Percentiles rank a stretch among this genome's conserved stretches.
Conservation (phyloP, 2,113 vertebrate species). For the Phalacrocorax brasilianus region DNA sequence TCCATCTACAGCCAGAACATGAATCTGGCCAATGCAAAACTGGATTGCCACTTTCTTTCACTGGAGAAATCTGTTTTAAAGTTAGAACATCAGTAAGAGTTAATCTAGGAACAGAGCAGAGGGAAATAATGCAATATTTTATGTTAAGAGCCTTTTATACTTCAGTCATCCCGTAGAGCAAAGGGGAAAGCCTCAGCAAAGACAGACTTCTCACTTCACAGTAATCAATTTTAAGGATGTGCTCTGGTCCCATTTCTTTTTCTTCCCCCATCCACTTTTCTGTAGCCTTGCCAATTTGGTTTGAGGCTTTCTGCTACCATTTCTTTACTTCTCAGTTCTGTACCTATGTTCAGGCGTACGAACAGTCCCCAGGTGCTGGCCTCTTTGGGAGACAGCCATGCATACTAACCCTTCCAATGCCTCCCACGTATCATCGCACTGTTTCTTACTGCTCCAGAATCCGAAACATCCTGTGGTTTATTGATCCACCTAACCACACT, state of each 20-base stretch:
- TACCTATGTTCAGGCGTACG: background rate
- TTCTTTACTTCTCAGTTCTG: background rate
- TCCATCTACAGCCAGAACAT: background rate
- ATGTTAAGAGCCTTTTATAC: background rate
- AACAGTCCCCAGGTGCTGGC: background rate
- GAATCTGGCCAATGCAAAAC: background rate
- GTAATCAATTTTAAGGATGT: background rate
- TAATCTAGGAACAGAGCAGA: background rate
- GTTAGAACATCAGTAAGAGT: background rate
- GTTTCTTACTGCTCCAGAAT: conserved; percentile 59
- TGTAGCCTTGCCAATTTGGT: background rate
- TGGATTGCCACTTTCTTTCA: background rate
- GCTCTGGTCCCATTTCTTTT: background rate
- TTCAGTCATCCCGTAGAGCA: background rate
- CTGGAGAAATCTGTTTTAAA: background rate
- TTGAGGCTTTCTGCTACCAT: background rate
- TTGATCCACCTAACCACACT: conserved; percentile 51
- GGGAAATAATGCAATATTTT: background rate
- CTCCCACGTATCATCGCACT: background rate
- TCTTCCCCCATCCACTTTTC: background rate
- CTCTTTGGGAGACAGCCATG: background rate
- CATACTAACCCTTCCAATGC: background rate
- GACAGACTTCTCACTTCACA: background rate
- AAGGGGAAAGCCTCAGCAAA: background rate
- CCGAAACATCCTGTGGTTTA: conserved; percentile 65